Evolutionary conservation across 2,888 invertebrate genomes (phyloP), one percentile per base, ranked within the genome.

Genomic region (Aphelenchoides bicaudatus): DNA sequence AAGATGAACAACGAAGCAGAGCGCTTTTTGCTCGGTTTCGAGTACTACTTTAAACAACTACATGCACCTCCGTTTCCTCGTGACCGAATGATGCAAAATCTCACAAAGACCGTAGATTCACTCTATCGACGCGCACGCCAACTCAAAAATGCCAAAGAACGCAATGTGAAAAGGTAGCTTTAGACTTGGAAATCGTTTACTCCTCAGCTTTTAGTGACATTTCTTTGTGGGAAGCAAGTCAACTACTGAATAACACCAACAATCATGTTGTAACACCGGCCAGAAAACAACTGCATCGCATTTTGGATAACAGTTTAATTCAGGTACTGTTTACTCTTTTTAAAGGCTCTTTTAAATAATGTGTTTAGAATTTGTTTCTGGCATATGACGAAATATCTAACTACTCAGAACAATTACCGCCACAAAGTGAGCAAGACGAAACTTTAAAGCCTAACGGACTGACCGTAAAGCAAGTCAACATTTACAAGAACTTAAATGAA

Each of bases 401-500:
- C 4, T 51, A 37, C 27, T 31, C 52, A 1, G 38, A 28, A 8
- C 38, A 51, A n/a, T 28, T 51, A 3, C 52, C 52, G 10, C 21
- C 52, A 23, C 38, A 37, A 1, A 43, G 25, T 43, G 21, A 21
- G 23, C 23, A 43, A 8, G 43, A 51, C 2, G 43, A 43, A 16
- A n/a, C 43, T 2, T 43, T 27, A 27, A 43, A 25, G 13, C 27
- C 23, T n/a, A 43, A 43, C 43, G 43, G 27, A n/a, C n/a, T 51
- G 31, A 19, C 37, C 10, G 37, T 51, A 16, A 51, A 51, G 25
- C 37, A 38, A 13, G 52, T 51, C 8, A 51, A 51, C 39, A 51
- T 51, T 16, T 21, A 81, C 6, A 75, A 80, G 47, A 81, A 80
- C 65, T 71, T 68, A 31, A 74, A 79, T 54, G 82, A 82, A 67